Conservation (phyloP, 2,113 vertebrate genomes). For the Nipponia nippon region DNA sequence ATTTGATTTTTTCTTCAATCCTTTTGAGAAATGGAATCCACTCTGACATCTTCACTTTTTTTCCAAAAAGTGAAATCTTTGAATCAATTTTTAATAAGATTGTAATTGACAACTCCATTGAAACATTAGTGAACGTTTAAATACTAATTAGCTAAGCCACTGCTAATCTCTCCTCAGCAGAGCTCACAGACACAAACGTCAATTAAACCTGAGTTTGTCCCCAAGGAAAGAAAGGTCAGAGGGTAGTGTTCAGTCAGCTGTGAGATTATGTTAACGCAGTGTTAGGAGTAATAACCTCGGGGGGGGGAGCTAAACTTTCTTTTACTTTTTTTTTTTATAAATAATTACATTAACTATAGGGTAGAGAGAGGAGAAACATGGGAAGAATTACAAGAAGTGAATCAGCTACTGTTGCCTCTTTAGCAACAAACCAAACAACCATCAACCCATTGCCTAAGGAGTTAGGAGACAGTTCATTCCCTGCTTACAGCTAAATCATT, state of each 20-base stretch:
- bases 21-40: conserved; percentile 47
- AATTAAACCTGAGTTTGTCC: conserved; percentile 77
- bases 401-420: neutral
- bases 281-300: conserved; percentile 65
- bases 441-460: neutral
- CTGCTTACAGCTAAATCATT: neutral
- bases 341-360: conserved; percentile 20
- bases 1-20: conserved; percentile 61
- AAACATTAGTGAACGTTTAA: conserved; percentile 77
- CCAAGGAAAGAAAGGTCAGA: conserved; percentile 75
- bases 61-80: conserved; percentile 45
- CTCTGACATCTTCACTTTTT: conserved; percentile 26
- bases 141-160: conserved; percentile 81
- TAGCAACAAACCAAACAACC: neutral
- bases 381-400: neutral
- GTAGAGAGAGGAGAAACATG: neutral
- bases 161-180: conserved; percentile 73
- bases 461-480: neutral
- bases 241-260: conserved; percentile 81
- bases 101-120: conserved; percentile 72
- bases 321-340: conserved; percentile 2
- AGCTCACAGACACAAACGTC: conserved; percentile 73
- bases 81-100: conserved; percentile 71
- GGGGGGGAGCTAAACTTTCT: neutral
- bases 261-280: conserved; percentile 71